phyloP scores from a whole-genome alignment of 2,113 vertebrate species.

The Ibidorhyncha struthersii region DNA sequence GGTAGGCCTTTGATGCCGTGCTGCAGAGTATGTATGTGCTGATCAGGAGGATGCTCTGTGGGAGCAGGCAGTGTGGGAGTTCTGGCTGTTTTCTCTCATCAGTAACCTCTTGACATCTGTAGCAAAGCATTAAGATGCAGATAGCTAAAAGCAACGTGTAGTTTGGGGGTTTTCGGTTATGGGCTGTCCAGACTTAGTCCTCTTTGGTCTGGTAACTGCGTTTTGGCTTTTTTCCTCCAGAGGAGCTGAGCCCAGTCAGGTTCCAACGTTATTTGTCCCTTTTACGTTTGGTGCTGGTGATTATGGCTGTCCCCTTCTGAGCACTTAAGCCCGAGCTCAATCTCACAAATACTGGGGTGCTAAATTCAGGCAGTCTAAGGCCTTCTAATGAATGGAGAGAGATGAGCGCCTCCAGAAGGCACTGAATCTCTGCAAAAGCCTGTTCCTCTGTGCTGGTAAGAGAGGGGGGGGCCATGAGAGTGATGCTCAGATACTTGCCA shows the following conservation, averaged over 20 bases:
- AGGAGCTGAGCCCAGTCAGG: not conserved
- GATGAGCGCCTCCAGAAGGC: not conserved
- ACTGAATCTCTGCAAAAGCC: not conserved
- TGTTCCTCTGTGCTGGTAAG: not conserved
- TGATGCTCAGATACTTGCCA: not conserved
- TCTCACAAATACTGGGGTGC: not conserved
- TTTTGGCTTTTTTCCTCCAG: not conserved
- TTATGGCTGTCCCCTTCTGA: not conserved
- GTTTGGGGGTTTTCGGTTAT: not conserved
- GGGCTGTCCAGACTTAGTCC: not conserved
- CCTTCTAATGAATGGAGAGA: not conserved
- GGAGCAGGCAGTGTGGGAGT: not conserved
- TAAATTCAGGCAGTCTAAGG: not conserved
- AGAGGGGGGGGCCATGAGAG: fast-evolving
- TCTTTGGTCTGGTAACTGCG: not conserved
- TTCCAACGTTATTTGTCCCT: not conserved
- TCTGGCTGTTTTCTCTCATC: not conserved
- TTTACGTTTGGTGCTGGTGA: not conserved
- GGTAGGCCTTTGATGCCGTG: not conserved
- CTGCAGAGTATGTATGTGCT: fast-evolving
- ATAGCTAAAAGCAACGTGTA: not conserved
- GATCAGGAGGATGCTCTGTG: not conserved
- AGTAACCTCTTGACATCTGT: not conserved
- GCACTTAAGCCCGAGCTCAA: not conserved
- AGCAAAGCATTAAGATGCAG: not conserved